phyloP scores from a whole-genome alignment of 2,888 invertebrate genomes.

The Pristionchus entomophagus region DNA sequence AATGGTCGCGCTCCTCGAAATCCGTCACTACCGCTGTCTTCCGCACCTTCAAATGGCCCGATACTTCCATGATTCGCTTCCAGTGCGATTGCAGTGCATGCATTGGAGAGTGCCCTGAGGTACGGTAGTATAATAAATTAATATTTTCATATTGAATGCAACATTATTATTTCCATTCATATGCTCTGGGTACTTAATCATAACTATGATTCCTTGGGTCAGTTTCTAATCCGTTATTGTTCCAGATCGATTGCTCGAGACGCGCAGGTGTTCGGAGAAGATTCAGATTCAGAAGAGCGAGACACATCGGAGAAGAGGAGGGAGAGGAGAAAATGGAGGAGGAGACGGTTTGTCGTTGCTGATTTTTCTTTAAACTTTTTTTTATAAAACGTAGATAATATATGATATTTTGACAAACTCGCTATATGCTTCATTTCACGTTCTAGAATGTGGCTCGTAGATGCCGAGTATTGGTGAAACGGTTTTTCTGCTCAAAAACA shows the following conservation, averaged over 20 bases:
- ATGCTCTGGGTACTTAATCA: not conserved
- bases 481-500: too few relatives aligned
- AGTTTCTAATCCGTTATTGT: not conserved
- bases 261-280: constrained; percentile 39
- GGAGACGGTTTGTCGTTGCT: not conserved
- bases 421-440: too few relatives aligned
- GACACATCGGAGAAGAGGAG: constrained; percentile 15
- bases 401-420: too few relatives aligned
- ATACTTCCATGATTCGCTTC: constrained; percentile 74
- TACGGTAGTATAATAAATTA: constrained; percentile 40
- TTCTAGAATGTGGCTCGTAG: too few relatives aligned
- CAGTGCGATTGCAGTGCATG: constrained; percentile 75
- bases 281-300: constrained; percentile 50
- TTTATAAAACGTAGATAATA: too few relatives aligned
- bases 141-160: not conserved
- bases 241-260: constrained; percentile 23
- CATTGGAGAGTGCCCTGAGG: constrained; percentile 65
- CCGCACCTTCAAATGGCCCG: constrained; percentile 76
- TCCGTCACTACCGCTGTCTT: constrained; percentile 63
- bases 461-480: not conserved
- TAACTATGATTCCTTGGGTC: not conserved
- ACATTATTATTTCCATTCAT: too few relatives aligned
- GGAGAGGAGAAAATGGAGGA: constrained; percentile 9
- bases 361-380: too few relatives aligned
- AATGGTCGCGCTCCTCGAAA: constrained; percentile 63